Evolutionary conservation across 2,113 vertebrate species (phyloP), one percentile per base, ranked within the genome.

Genomic region (Stigmatopora argus): DNA sequence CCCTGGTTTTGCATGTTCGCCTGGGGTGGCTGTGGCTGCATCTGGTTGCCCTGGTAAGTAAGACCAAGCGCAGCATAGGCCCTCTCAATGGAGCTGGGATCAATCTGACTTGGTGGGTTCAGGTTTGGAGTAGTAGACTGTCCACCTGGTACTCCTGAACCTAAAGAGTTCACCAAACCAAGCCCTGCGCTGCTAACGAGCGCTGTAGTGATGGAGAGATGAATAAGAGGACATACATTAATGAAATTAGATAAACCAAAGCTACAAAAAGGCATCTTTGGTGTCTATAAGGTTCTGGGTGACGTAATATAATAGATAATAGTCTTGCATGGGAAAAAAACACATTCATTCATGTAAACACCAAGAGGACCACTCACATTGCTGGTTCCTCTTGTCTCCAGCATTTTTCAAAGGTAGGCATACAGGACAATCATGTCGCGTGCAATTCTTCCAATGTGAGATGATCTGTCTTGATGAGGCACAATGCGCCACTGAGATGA

Each of bases 371-470:
- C 47, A 90, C 95, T 93, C 89, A 98, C 96, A 92, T 78, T 98
- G 96, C 75, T 99, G 96, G 83, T 95, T 96, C 86, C 95, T 89
- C 90, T 98, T 99, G 90, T 99, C 96, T 15, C 96, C 96, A 65
- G 96, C 96, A 59, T 97, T 99, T 91, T 98, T 99, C 66, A 99
- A 92, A 10, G 96, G 96, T 71, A 98, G 91, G 85, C 96, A 99
- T 6, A 99, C 96, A 69, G 96, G 96, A 91, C 96, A 99, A 85
- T 99, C 97, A 7, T 98, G 97, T 64, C 96, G 89, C 0, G 97
- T 99, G 89, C 97, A 99, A 64, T 98, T 99, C 90, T 99, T 98
- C 97, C 97, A 99, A 89, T 99, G 97, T 10, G 97, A 99, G 90
- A 99, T 99, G 89, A 99, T 99, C 93, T 99, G 97, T 90, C 97